A percentile compares a stretch with the other conserved stretches of the same genome.
phyloP scores from a whole-genome alignment of 2,113 vertebrate genomes.

The Phoenicopterus ruber region DNA sequence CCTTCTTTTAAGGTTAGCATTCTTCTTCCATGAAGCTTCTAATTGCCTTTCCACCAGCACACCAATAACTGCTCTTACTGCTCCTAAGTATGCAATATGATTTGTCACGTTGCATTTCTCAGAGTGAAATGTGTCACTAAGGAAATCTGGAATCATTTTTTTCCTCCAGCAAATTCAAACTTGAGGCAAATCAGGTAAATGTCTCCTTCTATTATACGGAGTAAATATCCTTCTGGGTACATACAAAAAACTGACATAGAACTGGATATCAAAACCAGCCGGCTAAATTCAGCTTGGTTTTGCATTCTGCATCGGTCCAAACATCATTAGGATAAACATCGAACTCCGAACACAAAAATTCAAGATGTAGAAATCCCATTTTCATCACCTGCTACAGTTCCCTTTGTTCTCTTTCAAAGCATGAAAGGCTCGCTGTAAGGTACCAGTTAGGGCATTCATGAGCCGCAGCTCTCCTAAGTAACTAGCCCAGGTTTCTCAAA shows the following conservation, averaged over 20 bases:
- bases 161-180: not conserved
- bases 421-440: not conserved
- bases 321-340: not conserved
- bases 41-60: not conserved
- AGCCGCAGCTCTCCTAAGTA: not conserved
- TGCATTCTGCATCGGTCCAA: not conserved
- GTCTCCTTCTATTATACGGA: not conserved
- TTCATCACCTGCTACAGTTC: not conserved
- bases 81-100: not conserved
- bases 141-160: not conserved
- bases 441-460: not conserved
- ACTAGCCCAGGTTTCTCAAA: not conserved
- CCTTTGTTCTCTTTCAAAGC: not conserved
- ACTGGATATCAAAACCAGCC: not conserved
- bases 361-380: not conserved
- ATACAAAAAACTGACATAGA: not conserved
- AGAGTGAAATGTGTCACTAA: slow-evolving; percentile 10
- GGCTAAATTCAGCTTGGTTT: not conserved
- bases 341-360: not conserved
- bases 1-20: not conserved
- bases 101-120: not conserved
- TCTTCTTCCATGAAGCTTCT: not conserved
- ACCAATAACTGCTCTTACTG: not conserved
- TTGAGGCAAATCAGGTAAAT: slow-evolving; percentile 35
- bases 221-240: not conserved